Conservation (phyloP, 1,140 invertebrate species). For the Aphis gossypii region DNA sequence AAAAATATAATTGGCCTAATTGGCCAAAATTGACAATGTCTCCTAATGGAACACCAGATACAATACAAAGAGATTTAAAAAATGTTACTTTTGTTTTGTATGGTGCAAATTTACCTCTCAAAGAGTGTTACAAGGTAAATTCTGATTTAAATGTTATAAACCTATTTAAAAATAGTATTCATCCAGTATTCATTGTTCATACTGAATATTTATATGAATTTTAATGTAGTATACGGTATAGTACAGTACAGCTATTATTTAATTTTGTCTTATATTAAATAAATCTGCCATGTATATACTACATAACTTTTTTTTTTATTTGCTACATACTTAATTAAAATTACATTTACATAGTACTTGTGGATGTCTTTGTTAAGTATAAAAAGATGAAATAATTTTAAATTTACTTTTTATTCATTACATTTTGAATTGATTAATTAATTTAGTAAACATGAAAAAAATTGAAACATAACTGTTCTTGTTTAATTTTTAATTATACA, state of each 20-base stretch:
- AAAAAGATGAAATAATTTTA: neutral
- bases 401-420: neutral
- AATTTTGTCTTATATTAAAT: neutral
- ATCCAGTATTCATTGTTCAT: too few species aligned
- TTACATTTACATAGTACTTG: neutral
- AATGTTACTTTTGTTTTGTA: conserved; percentile 40
- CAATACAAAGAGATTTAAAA: conserved; percentile 45
- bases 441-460: neutral
- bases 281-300: neutral
- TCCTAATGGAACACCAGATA: conserved; percentile 18
- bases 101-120: conserved; percentile 6
- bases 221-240: neutral
- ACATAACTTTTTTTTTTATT: neutral
- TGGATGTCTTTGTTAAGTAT: too few species aligned
- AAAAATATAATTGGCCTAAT: conserved; percentile 47
- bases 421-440: neutral
- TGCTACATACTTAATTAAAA: neutral
- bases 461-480: neutral
- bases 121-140: conserved; percentile 46
- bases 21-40: conserved; percentile 50
- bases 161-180: neutral
- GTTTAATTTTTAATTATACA: neutral
- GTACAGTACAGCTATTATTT: neutral
- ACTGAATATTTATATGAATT: neutral
- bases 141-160: neutral